Evolutionary conservation across 2,113 vertebrate genomes (phyloP).

Genomic region (Trichomycterus rosablanca): DNA sequence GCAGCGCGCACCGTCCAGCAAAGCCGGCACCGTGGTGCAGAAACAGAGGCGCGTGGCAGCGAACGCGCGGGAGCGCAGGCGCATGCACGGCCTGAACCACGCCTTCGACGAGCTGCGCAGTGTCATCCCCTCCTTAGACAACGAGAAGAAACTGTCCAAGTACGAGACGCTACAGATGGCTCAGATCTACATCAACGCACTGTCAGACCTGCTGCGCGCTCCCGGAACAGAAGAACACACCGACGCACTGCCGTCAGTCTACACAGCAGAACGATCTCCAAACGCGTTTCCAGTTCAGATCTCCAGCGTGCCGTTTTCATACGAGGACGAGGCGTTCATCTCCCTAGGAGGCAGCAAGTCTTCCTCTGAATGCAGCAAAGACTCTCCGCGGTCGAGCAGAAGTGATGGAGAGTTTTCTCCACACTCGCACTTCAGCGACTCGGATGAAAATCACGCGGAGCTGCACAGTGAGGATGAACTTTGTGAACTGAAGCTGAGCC

Average conservation of each 20-base stretch:
- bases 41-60: conserved; percentile 85
- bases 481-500: conserved; percentile 61
- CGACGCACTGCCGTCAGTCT: conserved; percentile 54
- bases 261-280: conserved; percentile 56
- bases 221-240: conserved; percentile 50
- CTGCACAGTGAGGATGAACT: conserved; percentile 73
- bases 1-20: conserved; percentile 69
- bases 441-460: conserved; percentile 80
- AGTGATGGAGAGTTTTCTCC: conserved; percentile 97
- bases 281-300: conserved; percentile 69
- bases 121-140: conserved; percentile 92
- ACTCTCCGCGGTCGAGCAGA: conserved; percentile 81
- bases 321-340: conserved; percentile 70
- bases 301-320: conserved; percentile 73
- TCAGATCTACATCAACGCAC: conserved; percentile 94
- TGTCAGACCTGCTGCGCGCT: conserved; percentile 82
- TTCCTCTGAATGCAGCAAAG: conserved; percentile 69
- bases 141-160: conserved; percentile 96
- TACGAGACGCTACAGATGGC: conserved; percentile 98
- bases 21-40: conserved; percentile 72
- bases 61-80: conserved; percentile 85
- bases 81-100: conserved; percentile 95
- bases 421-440: conserved; percentile 94
- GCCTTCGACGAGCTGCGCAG: conserved; percentile 94
- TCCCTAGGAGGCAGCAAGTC: conserved; percentile 61